Base-by-base conservation (phyloP, 2,797 vertebrate species). In the Lutjanus argentimaculatus region DNA sequence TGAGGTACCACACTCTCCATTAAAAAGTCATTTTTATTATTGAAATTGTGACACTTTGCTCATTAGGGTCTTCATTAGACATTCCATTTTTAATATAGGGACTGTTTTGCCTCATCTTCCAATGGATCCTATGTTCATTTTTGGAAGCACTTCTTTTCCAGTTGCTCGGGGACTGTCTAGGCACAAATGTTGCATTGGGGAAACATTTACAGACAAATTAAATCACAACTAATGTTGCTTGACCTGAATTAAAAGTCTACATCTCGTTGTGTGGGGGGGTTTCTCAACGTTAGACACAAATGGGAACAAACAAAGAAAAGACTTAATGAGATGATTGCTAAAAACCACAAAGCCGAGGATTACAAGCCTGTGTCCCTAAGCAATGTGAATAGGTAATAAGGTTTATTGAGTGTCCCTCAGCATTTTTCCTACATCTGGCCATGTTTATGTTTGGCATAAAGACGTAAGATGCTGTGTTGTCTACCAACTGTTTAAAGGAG, bases 1-100 rank as follows among this genome's bases (percentile, higher is more conserved):
- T 78, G 61, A 89, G 53, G 48, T 43, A 6, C 22, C 48, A 42
- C 40, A 25, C 17, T 82, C 22, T 42, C 40, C 80, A 82, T 86
- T 84, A 86, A 75, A 84, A 75, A 80, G 46, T 53, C 8, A 72
- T 89, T 43, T 73, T 73, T 77, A 69, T 62, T 51, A 11, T n/a
- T 71, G 48, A 83, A 77, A 70, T 19, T 14, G n/a, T 71, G 73
- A 85, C 79, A 80, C 66, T 67, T 82, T 48, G 45, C 67, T 86
- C 77, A 75, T 89, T 86, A 89, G 11, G 22, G 40, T 48, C 71
- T 69, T 84, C 72, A 78, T 89, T 61, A 86, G 58, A 77, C 49
- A 61, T 74, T 79, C 53, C 12, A 69, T 82, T 65, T 75, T 72
- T 80, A 75, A 83, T 88, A 70, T 58, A 61, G 71, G 70, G 58